Evolutionary conservation across 2,113 vertebrate genomes (phyloP).

Genomic region (Phodopus roborovskii): DNA sequence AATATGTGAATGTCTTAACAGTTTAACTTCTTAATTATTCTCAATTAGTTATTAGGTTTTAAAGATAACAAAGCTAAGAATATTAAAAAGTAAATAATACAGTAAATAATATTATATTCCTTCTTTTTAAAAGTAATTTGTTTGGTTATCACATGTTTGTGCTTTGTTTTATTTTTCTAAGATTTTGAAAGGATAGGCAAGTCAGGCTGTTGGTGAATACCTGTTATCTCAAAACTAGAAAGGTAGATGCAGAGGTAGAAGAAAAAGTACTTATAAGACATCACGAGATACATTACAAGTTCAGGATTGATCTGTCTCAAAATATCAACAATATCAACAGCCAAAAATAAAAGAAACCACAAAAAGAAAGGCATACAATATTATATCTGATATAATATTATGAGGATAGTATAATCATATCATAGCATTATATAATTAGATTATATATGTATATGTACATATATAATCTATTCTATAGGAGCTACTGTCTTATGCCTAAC

Average conservation of each 20-base stretch:
- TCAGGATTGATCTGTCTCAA: neutral
- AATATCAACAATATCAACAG: neutral
- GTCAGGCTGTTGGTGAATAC: neutral
- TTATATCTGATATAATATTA: neutral
- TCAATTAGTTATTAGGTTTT: slow-evolving; percentile 52
- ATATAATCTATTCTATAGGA: neutral
- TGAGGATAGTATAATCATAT: neutral
- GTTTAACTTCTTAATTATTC: neutral
- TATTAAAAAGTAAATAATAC: slow-evolving; percentile 23
- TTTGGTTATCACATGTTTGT: neutral
- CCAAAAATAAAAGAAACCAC: neutral
- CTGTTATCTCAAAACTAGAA: no score
- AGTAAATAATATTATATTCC: neutral
- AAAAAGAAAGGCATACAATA: neutral
- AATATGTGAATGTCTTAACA: neutral
- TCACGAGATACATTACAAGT: no score
- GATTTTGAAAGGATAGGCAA: neutral
- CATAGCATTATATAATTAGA: neutral
- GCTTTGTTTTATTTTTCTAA: neutral
- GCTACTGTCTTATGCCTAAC: neutral
- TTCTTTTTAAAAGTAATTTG: slow-evolving; percentile 38
- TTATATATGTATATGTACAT: no score
- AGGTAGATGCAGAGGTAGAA: neutral
- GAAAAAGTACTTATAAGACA: neutral
- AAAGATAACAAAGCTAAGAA: slow-evolving; percentile 26